These are phyloP conservation scores for Trachelus stipa DNA, from an alignment of 2,888 invertebrate genomes.

Conservation along the genomic window DNA sequence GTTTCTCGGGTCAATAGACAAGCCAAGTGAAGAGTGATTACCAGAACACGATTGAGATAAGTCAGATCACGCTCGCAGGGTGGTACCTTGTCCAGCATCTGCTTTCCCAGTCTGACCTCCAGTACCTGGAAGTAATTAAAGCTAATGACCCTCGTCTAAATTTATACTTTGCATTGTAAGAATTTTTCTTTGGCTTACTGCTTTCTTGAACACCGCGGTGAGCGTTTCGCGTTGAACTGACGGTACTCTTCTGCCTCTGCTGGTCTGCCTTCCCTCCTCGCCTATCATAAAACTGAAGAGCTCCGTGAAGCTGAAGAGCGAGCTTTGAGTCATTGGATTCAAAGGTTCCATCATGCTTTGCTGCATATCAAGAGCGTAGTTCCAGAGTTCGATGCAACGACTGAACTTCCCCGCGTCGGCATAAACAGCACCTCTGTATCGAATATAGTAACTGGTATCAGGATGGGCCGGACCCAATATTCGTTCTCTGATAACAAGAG, in stretches of 20 bases:
- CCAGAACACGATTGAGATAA: conserved; percentile 85
- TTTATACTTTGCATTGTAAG: neutral
- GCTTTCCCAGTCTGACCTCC: conserved; percentile 77
- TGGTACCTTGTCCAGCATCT: conserved; percentile 72
- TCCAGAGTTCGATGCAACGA: conserved; percentile 94
- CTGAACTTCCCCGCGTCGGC: conserved; percentile 95
- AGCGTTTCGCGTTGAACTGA: conserved; percentile 86
- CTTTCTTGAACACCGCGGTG: conserved; percentile 84
- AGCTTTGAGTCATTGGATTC: conserved; percentile 94
- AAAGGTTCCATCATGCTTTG: conserved; percentile 92
- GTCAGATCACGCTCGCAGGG: conserved; percentile 79
- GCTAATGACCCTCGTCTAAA: neutral
- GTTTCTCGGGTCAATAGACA: conserved; percentile 77
- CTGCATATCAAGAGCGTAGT: conserved; percentile 97
- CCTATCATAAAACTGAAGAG: conserved; percentile 95
- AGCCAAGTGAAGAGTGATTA: conserved; percentile 87
- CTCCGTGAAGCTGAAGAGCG: conserved; percentile 94
- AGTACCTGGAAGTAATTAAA: conserved; percentile 66
- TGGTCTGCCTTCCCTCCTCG: conserved; percentile 80
- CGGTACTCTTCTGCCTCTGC: conserved; percentile 79
- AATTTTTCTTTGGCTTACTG: conserved; percentile 66
- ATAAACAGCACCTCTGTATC: conserved; percentile 93
- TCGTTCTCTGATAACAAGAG: conserved; percentile 89
- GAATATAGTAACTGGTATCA: conserved; percentile 95
- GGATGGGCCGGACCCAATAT: conserved; percentile 94